phyloP scores from a whole-genome alignment of 2,797 vertebrate genomes.

The Anniella stebbinsi region DNA sequence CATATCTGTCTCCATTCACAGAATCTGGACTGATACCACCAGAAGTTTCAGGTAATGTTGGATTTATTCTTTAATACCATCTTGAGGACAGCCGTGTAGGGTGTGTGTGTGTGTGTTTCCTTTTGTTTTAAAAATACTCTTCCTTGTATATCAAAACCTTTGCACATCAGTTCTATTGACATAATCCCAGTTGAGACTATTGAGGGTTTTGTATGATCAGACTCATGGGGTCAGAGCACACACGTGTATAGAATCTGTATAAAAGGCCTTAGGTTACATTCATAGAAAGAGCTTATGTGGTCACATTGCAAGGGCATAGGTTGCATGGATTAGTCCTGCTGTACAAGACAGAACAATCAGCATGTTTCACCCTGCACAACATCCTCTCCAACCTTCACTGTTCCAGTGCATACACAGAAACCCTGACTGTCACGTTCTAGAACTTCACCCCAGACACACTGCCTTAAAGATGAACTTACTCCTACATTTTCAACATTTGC shows the following conservation, averaged over 20 bases:
- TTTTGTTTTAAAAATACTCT: not conserved
- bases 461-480: not conserved
- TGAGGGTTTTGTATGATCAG: not conserved
- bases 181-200: not conserved
- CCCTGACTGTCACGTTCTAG: not conserved
- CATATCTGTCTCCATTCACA: slow-evolving; percentile 7
- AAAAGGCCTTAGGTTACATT: not conserved
- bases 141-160: not conserved
- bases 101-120: not conserved
- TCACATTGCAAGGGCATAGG: not conserved
- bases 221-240: not conserved
- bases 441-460: not conserved
- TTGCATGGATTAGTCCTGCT: not conserved
- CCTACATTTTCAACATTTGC: not conserved
- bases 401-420: not conserved
- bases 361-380: not conserved
- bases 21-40: not conserved
- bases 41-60: not conserved
- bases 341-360: not conserved
- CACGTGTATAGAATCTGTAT: not conserved
- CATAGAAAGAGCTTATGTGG: not conserved
- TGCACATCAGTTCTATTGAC: not conserved
- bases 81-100: not conserved
- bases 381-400: not conserved
- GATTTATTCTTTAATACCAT: not conserved